phyloP scores from a whole-genome alignment of 2,888 invertebrate species.

The Osedax fenrisi region DNA sequence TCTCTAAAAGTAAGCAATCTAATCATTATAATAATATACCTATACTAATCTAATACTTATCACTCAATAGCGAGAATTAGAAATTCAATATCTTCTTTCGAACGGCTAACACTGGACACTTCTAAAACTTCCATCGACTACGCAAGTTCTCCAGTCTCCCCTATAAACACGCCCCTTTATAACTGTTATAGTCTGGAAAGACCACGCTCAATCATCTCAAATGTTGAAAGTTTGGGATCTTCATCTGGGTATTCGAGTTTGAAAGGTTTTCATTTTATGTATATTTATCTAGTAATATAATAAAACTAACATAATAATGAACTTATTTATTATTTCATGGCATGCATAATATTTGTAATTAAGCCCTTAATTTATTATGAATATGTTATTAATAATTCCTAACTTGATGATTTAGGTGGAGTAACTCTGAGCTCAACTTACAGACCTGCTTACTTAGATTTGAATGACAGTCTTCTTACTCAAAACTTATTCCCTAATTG shows the following conservation, averaged over 20 bases:
- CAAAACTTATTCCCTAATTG: no score
- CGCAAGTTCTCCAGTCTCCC: background rate
- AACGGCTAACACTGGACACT: background rate
- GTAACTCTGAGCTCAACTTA: background rate
- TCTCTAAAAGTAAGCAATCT: conserved; percentile 14
- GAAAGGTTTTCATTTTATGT: background rate
- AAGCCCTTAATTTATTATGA: no score
- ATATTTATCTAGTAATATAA: background rate
- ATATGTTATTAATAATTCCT: background rate
- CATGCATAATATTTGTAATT: no score
- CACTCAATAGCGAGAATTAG: background rate
- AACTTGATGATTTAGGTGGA: background rate
- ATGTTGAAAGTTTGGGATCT: background rate
- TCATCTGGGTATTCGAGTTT: background rate
- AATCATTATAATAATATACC: background rate
- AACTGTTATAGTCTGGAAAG: background rate
- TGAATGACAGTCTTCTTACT: background rate
- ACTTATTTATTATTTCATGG: no score
- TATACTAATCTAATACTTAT: background rate
- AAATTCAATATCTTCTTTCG: background rate
- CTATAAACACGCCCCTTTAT: background rate
- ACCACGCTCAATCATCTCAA: background rate
- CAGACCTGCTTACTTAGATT: background rate
- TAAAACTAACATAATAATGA: no score
- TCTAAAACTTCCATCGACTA: no score